A percentile compares a stretch with the other conserved stretches of the same genome.
Conservation (phyloP, 2,888 invertebrate species). For the Corbicula japonica region DNA sequence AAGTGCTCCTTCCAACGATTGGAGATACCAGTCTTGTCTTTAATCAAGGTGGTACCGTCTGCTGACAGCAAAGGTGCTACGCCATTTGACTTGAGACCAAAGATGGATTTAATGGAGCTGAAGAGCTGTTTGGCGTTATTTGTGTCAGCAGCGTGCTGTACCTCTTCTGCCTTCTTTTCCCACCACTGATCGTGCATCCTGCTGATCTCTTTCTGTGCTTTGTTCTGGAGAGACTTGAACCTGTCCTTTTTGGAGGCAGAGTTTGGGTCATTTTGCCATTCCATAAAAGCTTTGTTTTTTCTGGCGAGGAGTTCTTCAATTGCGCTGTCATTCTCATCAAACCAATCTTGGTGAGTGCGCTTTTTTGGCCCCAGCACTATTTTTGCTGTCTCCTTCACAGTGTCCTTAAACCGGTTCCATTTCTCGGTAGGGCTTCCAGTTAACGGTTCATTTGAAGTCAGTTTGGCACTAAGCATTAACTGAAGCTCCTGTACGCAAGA, state of each 20-base stretch:
- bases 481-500: too few relatives aligned
- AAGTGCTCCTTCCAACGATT: conserved; percentile 31
- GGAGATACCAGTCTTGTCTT: conserved; percentile 18
- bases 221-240: not conserved
- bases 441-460: too few relatives aligned
- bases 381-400: conserved; percentile 12
- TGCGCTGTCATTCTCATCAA: not conserved
- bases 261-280: conserved; percentile 1
- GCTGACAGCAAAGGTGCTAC: conserved; percentile 7
- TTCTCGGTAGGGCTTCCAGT: too few relatives aligned
- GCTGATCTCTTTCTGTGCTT: conserved; percentile 12
- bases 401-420: too few relatives aligned
- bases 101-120: conserved; percentile 20
- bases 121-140: conserved; percentile 9
- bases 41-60: conserved; percentile 14
- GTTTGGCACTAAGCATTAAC: too few relatives aligned
- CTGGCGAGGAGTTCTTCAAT: not conserved
- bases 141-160: conserved; percentile 29
- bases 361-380: not conserved
- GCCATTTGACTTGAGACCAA: conserved; percentile 26
- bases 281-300: not conserved
- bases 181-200: conserved; percentile 36
- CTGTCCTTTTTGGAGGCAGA: not conserved
- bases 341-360: not conserved
- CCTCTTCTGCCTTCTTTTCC: conserved; percentile 34